phyloP scores from a whole-genome alignment of 2,888 invertebrate genomes.

The Andrena bicolor region DNA sequence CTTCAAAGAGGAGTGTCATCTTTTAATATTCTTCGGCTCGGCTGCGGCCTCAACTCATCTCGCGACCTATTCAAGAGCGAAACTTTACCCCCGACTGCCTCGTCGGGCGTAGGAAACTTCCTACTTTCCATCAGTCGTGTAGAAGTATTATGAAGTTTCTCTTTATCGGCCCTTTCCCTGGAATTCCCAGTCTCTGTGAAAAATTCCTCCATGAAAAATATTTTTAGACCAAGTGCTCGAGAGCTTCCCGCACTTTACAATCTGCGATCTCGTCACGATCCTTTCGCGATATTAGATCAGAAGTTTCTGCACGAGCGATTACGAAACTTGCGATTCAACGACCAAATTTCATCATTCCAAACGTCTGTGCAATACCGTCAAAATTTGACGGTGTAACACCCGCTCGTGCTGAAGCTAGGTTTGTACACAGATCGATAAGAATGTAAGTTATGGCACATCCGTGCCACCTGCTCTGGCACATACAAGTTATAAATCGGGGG shows the following conservation, averaged over 20 bases:
- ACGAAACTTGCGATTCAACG: too few relatives aligned
- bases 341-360: background rate
- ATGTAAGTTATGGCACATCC: conserved; percentile 27
- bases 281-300: background rate
- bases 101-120: background rate
- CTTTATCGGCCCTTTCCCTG: background rate
- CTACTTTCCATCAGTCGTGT: conserved; percentile 13
- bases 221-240: background rate
- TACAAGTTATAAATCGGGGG: conserved; percentile 19
- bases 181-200: conserved; percentile 3
- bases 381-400: conserved; percentile 13
- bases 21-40: conserved; percentile 21
- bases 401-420: conserved; percentile 23
- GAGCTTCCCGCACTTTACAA: background rate
- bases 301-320: background rate
- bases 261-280: background rate
- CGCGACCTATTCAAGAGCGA: conserved; percentile 17
- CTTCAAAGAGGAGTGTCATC: background rate
- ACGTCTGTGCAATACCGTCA: conserved; percentile 22
- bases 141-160: conserved; percentile 32
- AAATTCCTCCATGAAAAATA: conserved; percentile 13
- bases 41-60: conserved; percentile 5
- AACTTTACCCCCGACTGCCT: background rate
- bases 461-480: conserved; percentile 19
- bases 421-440: conserved; percentile 47